Percentiles rank a stretch among this genome's conserved stretches.
These are phyloP conservation scores for Zhengitettix transpicula DNA, from an alignment of 2,888 invertebrate species.

Conservation along the genomic window DNA sequence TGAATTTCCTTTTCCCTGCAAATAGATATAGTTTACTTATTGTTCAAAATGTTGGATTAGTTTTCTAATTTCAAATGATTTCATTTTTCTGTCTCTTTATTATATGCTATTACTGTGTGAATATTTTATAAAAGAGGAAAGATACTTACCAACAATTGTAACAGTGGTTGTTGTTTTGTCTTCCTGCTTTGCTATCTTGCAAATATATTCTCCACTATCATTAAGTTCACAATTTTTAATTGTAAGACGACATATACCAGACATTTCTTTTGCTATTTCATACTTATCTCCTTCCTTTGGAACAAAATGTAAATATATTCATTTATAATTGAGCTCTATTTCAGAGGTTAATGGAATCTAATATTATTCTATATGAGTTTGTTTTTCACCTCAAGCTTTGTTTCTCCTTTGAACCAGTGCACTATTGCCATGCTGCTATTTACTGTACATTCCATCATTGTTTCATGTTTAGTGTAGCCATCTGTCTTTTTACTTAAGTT, in stretches of 20 bases:
- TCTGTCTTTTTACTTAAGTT: slow-evolving; percentile 74
- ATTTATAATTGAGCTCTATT: not conserved
- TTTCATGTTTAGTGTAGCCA: slow-evolving; percentile 82
- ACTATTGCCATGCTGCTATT: slow-evolving; percentile 87
- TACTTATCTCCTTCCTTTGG: slow-evolving; percentile 59
- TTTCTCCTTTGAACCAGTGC: slow-evolving; percentile 78
- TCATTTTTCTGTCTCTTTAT: no score
- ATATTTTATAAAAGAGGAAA: not conserved
- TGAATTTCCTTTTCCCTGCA: no score
- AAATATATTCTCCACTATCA: slow-evolving; percentile 78
- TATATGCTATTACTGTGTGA: no score
- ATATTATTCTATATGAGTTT: not conserved
- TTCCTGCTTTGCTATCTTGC: slow-evolving; percentile 74
- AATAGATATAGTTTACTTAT: no score
- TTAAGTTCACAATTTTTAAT: slow-evolving; percentile 69
- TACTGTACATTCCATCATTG: slow-evolving; percentile 80
- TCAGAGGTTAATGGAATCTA: not conserved
- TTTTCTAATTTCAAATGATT: no score
- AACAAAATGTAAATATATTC: not conserved
- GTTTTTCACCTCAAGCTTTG: slow-evolving; percentile 40
- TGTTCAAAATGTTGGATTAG: no score
- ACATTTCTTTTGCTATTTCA: slow-evolving; percentile 81
- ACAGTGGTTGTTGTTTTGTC: slow-evolving; percentile 73
- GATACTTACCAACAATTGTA: slow-evolving; percentile 51
- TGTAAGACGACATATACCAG: slow-evolving; percentile 73